Evolutionary conservation across 1,140 invertebrate genomes (phyloP), one percentile per base, ranked within the genome.

Genomic region (Saccostrea glomerata): DNA sequence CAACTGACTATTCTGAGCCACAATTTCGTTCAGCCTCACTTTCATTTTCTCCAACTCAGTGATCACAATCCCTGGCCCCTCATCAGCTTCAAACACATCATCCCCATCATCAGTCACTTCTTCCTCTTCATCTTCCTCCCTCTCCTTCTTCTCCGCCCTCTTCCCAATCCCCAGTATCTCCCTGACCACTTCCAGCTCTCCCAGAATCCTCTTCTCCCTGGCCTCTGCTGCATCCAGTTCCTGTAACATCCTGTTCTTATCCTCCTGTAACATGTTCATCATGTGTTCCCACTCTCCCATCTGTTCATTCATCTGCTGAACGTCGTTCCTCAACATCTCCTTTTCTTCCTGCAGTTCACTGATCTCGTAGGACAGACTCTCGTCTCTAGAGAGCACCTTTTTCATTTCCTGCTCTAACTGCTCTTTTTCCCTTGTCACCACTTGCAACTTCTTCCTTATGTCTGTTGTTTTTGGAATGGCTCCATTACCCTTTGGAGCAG

Each of bases 251-350:
- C 87, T 86, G 63, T 94, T 93, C 63, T 93, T 92, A 56, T 95
- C 94, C 36, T 90, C 90, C 84, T 93, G 92, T 84, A 94, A 84
- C 91, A 94, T 94, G 0, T 90, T 84, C 92, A 95, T 94, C 89
- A 94, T 89, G 73, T 91, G 90, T 73, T 95, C 94, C 96, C 97
- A 86, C 97, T 97, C 93, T 93, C 97, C 1, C 94, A 97, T 85
- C 94, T 97, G 25, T 93, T 97, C 91, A 73, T 92, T 89, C 86
- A 90, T 89, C n/a, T 56, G 84, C 25, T 89, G 86, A 6, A 92
- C 56, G 54, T 91, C 90, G 56, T 85, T 87, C 47, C 87, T 87
- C 40, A 91, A 25, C 36, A 90, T 89, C 77, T 92, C 92, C 13
- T 91, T 92, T 58, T 93, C 92, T 77, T 92, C 91, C 63, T 90